Base-by-base conservation (phyloP, 2,113 vertebrate species). In the Megaleporinus macrocephalus region DNA sequence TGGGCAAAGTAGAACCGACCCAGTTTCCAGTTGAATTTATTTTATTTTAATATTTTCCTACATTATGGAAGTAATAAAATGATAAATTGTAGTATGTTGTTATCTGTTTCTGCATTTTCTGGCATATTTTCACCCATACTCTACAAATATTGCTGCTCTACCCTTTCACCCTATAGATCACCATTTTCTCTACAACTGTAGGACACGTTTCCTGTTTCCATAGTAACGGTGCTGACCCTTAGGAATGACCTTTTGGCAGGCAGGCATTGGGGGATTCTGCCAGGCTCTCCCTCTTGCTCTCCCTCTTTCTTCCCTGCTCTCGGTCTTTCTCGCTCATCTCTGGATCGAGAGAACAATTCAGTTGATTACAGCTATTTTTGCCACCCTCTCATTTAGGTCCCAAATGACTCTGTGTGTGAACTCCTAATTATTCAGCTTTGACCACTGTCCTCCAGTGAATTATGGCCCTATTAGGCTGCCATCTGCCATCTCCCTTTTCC, bases 321-420 rank as follows among this genome's bases (percentile, higher is more conserved):
- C 41, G 5, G 5, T 57, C 20, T 57, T 22, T 22, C 55, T 57
- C 20, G 2, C 22, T 22, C 20, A 16, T 24, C 76, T 44, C 61
- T 16, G 22, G 24, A 49, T 47, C 24, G 86, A 51, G 72, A 65
- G 36, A 70, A 69, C 0, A 87, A 87, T 86, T 86, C 20, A 82
- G 87, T 86, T 83, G 55, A 89, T 90, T 86, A 86, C 33, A 61
- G 24, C 18, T 30, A 30, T 69, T 87, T 84, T 71, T 83, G 72
- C 69, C 20, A 0, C 41, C 14, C 59, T 79, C 55, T 61, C 41
- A 29, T 73, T 16, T 20, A 61, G 69, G 36, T 29, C 69, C 44
- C 26, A 55, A 55, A 55, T 55, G 53, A 20, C 20, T 51, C 49
- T 65, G 80, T 36, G 29, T 61, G 30, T 27, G n/a, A 61, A 20